Conservation (phyloP, 2,888 invertebrate genomes). For the Lissonota sp. region DNA sequence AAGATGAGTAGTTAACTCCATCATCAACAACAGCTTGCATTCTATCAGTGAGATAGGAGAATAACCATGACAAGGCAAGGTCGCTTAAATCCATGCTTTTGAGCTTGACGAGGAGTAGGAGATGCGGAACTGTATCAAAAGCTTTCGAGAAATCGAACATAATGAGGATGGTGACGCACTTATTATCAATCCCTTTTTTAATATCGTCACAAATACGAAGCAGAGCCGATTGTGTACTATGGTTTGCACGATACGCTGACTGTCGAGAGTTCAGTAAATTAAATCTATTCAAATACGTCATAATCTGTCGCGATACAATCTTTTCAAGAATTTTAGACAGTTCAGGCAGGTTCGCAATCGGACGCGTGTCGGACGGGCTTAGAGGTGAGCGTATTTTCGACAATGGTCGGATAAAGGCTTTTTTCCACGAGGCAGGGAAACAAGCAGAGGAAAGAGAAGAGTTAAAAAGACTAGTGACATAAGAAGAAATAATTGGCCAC, state of each 20-base stretch:
- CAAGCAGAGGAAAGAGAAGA: not conserved
- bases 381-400: not conserved
- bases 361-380: slow-evolving; percentile 15
- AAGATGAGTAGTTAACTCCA: too few species aligned
- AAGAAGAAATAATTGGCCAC: not conserved
- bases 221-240: slow-evolving; percentile 9
- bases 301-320: slow-evolving; percentile 6
- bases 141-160: slow-evolving; percentile 42
- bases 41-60: not conserved
- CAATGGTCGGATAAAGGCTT: not conserved
- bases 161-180: slow-evolving; percentile 11
- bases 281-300: not conserved
- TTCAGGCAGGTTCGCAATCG: slow-evolving; percentile 30
- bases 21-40: too few species aligned
- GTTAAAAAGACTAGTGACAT: not conserved
- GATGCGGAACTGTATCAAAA: slow-evolving; percentile 18
- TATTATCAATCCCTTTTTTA: not conserved
- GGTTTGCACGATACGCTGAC: not conserved
- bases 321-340: slow-evolving; percentile 35
- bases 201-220: slow-evolving; percentile 21
- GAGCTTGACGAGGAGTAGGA: not conserved
- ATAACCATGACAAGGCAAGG: not conserved
- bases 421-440: not conserved
- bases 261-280: not conserved
- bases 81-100: not conserved